phyloP scores from a whole-genome alignment of 2,888 invertebrate genomes.

The Helobdella robusta region DNA sequence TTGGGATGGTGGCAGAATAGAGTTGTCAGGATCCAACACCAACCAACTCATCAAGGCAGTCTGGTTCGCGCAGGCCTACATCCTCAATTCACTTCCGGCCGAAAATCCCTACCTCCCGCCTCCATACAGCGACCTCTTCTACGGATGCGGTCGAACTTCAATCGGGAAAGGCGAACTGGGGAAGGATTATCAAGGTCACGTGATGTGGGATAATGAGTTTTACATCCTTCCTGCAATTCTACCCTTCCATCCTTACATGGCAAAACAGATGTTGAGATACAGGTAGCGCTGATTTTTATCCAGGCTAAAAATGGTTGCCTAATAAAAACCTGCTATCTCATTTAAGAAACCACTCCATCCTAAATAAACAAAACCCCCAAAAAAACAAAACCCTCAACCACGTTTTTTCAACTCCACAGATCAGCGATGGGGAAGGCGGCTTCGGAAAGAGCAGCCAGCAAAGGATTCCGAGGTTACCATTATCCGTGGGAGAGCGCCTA shows the following conservation, averaged over 20 bases:
- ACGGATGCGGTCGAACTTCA: constrained; percentile 31
- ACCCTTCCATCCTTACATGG: constrained; percentile 37
- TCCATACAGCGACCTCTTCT: constrained; percentile 32
- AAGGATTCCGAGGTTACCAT: constrained; percentile 33
- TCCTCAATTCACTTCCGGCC: constrained; percentile 40
- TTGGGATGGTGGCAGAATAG: constrained; percentile 34
- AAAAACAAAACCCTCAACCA: not conserved
- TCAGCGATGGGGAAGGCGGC: constrained; percentile 31
- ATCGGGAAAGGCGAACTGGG: constrained; percentile 30
- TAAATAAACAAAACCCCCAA: not conserved
- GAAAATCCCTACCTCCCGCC: constrained; percentile 32
- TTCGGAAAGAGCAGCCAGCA: constrained; percentile 30
- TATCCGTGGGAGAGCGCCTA: constrained; percentile 39
- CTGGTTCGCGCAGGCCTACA: constrained; percentile 39
- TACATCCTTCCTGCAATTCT: constrained; percentile 40
- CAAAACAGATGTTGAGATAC: constrained; percentile 37
- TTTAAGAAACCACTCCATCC: too few species aligned
- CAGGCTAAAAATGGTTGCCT: constrained; percentile 24
- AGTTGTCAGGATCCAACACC: constrained; percentile 32
- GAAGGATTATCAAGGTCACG: constrained; percentile 38
- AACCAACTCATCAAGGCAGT: constrained; percentile 34
- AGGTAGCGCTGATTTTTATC: constrained; percentile 11
- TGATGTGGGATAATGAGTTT: constrained; percentile 41
- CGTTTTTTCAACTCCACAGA: constrained; percentile 16
- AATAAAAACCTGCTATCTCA: too few species aligned